phyloP scores from a whole-genome alignment of 2,797 vertebrate genomes.

The Hyperoplus immaculatus region DNA sequence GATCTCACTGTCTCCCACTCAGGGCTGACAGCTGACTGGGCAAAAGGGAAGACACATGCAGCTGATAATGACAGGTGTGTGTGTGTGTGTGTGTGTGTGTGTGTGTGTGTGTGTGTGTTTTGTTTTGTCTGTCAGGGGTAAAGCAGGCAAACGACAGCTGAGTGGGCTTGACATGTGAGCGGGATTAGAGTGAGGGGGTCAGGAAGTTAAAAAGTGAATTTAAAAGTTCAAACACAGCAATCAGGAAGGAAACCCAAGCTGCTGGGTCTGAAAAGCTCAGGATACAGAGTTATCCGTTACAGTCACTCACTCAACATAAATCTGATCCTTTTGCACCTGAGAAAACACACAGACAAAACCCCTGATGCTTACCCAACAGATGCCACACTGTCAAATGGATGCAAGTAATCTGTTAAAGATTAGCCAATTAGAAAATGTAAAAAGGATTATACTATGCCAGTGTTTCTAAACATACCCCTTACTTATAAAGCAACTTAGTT shows the following conservation, averaged over 20 bases:
- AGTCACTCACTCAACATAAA: neutral
- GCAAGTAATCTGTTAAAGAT: neutral
- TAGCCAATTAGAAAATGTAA: neutral
- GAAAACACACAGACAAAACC: neutral
- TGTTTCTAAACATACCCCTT: neutral
- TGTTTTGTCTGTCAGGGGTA: slow-evolving; percentile 25
- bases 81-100: slow-evolving; percentile 12
- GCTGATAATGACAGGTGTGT: slow-evolving; percentile 73
- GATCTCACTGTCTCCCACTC: slow-evolving; percentile 24
- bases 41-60: slow-evolving; percentile 53
- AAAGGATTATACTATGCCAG: neutral
- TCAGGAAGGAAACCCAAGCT: slow-evolving; percentile 17
- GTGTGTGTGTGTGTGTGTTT: slow-evolving; percentile 36
- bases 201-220: slow-evolving; percentile 16
- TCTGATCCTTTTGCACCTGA: neutral
- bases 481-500: neutral
- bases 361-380: neutral
- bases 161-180: neutral
- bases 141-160: slow-evolving; percentile 57
- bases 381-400: neutral
- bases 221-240: slow-evolving; percentile 14
- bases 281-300: too few species aligned
- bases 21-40: slow-evolving; percentile 53
- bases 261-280: neutral
- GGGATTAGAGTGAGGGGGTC: slow-evolving; percentile 18